A percentile compares a stretch with the other conserved stretches of the same genome.
Conservation (phyloP, 2,888 invertebrate genomes). For the Coleophora flavipennella region DNA sequence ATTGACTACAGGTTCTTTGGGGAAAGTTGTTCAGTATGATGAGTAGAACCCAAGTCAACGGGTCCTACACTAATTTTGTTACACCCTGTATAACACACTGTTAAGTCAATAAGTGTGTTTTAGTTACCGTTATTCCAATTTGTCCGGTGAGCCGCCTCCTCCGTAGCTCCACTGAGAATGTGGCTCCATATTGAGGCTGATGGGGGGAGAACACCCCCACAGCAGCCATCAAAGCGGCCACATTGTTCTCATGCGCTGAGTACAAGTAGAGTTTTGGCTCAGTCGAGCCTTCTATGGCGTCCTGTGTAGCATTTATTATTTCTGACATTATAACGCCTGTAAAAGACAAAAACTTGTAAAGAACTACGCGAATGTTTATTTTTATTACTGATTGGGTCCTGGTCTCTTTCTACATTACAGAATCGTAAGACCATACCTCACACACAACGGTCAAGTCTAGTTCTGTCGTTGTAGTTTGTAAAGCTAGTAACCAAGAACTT, state of each 20-base stretch:
- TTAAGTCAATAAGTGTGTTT: neutral
- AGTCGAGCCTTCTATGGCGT: slow-evolving; percentile 45
- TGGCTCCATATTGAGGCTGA: slow-evolving; percentile 71
- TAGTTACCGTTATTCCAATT: slow-evolving; percentile 60
- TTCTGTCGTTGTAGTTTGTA: too few relatives aligned
- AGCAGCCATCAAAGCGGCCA: slow-evolving; percentile 72
- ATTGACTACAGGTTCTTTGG: too few relatives aligned
- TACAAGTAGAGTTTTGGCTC: slow-evolving; percentile 61
- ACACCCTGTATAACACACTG: too few relatives aligned
- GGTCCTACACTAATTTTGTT: too few relatives aligned
- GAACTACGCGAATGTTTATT: too few relatives aligned
- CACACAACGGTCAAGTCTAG: too few relatives aligned
- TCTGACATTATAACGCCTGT: slow-evolving; percentile 63
- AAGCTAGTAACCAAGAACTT: too few relatives aligned
- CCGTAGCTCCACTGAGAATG: slow-evolving; percentile 69
- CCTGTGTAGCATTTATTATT: slow-evolving; percentile 57
- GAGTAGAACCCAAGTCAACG: too few relatives aligned
- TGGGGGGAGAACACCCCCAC: slow-evolving; percentile 69
- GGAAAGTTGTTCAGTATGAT: too few relatives aligned
- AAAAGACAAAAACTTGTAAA: neutral
- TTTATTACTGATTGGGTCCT: too few relatives aligned
- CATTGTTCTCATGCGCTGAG: slow-evolving; percentile 77
- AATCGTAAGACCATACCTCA: too few relatives aligned
- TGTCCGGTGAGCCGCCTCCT: slow-evolving; percentile 26
- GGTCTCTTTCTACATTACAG: too few relatives aligned